A percentile compares a stretch with the other conserved stretches of the same genome.
These are phyloP conservation scores for Neolamprologus devosi DNA, from an alignment of 2,113 vertebrate species.

Conservation along the genomic window DNA sequence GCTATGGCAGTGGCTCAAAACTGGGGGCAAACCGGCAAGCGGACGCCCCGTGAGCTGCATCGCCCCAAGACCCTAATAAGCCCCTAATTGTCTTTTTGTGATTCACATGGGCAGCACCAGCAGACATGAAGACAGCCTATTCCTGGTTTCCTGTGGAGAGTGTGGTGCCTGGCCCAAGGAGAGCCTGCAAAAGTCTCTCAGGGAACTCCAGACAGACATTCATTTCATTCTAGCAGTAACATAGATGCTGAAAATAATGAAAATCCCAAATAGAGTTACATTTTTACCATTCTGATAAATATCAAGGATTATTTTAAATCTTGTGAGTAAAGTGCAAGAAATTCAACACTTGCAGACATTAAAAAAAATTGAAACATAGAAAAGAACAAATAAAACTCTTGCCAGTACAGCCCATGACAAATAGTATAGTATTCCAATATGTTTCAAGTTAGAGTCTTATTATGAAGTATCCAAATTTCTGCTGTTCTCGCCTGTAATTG, in stretches of 20 bases:
- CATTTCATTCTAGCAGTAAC: neutral
- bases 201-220: constrained; percentile 13
- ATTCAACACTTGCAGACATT: neutral
- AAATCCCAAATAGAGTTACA: neutral
- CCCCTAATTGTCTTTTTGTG: constrained; percentile 85
- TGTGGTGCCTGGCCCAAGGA: neutral
- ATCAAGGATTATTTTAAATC: neutral
- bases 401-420: neutral
- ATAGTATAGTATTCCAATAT: neutral
- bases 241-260: neutral
- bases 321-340: neutral
- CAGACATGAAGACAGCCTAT: constrained; percentile 50
- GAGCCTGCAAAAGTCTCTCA: neutral
- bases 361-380: neutral
- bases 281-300: neutral
- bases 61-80: constrained; percentile 85
- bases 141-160: constrained; percentile 41
- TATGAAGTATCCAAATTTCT: neutral
- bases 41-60: constrained; percentile 80
- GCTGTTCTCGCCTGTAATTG: neutral
- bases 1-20: constrained; percentile 82
- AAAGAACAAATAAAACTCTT: neutral
- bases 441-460: neutral
- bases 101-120: constrained; percentile 72
- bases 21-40: constrained; percentile 78